These are phyloP conservation scores for Mungos mungo DNA, from an alignment of 2,113 vertebrate genomes.

Conservation along the genomic window DNA sequence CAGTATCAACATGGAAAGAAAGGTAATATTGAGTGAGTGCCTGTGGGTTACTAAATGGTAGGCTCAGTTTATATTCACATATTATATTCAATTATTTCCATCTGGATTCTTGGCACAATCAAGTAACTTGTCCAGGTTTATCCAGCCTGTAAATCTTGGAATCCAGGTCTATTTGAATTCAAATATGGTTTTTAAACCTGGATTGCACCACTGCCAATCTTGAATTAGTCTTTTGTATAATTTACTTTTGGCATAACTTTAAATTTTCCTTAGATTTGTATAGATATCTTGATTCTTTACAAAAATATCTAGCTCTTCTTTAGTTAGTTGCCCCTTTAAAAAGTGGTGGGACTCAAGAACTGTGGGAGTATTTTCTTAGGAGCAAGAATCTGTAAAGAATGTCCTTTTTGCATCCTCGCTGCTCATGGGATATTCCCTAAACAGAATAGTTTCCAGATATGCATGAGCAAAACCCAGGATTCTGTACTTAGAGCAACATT, in stretches of 20 bases:
- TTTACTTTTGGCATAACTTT: conserved; percentile 39
- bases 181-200: conserved; percentile 38
- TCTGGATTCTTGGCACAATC: not conserved
- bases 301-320: not conserved
- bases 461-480: conserved; percentile 74
- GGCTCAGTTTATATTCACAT: conserved; percentile 3
- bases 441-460: conserved; percentile 69
- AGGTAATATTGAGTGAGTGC: not conserved
- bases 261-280: not conserved
- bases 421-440: conserved; percentile 43
- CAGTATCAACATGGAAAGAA: not conserved
- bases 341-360: conserved; percentile 13
- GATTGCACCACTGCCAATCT: not conserved
- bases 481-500: conserved; percentile 66
- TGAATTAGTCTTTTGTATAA: conserved; percentile 13
- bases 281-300: not conserved
- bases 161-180: conserved; percentile 40
- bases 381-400: conserved; percentile 31
- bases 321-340: not conserved
- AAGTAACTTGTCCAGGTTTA: not conserved
- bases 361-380: conserved; percentile 49
- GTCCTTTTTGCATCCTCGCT: conserved; percentile 29
- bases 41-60: not conserved
- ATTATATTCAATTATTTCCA: not conserved
- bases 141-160: not conserved